Base-by-base conservation (phyloP, 2,888 invertebrate species). In the Hecatera dysodea region DNA sequence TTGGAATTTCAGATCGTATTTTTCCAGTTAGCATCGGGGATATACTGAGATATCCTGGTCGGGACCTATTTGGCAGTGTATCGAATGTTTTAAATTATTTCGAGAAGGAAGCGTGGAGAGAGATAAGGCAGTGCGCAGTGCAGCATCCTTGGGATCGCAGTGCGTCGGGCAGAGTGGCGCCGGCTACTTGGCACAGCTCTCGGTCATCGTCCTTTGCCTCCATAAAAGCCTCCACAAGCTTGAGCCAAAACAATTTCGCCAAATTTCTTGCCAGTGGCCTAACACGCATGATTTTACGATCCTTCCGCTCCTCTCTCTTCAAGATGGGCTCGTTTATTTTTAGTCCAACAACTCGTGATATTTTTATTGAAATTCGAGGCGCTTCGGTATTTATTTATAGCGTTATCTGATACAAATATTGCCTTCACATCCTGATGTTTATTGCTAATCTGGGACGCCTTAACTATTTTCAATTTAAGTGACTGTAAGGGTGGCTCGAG, bases 221-320 rank as follows among this genome's bases (percentile, higher is more conserved):
- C 90, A 95, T 95, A 95, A 95, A 95, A 94, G 94, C 94, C 95
- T 95, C 89, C 89, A 88, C 90, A 91, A 88, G 88, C 86, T 86
- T 87, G 89, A 91, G 92, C 96, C 96, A 95, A 95, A 95, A 95
- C 95, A 95, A 95, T 96, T 96, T 94, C 90, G 90, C 93, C 93
- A 93, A 95, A 94, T 93, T 93, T 93, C 95, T 93, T 94, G 93
- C 93, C 92, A 93, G 90, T 88, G 88, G 91, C 93, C 91, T 90
- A 92, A 91, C 93, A 94, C 93, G 93, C 94, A 93, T 93, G 92
- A 91, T 90, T 95, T 95, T 95, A 95, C 92, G 93, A 93, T 89
- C 93, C 87, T 90, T 89, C 87, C 89, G 88, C 82, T 90, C 84
- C 88, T 87, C 83, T 87, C 82, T 87, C 85, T 80, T 80, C 83